phyloP scores from a whole-genome alignment of 2,797 vertebrate genomes.

The Clarias pachynema region DNA sequence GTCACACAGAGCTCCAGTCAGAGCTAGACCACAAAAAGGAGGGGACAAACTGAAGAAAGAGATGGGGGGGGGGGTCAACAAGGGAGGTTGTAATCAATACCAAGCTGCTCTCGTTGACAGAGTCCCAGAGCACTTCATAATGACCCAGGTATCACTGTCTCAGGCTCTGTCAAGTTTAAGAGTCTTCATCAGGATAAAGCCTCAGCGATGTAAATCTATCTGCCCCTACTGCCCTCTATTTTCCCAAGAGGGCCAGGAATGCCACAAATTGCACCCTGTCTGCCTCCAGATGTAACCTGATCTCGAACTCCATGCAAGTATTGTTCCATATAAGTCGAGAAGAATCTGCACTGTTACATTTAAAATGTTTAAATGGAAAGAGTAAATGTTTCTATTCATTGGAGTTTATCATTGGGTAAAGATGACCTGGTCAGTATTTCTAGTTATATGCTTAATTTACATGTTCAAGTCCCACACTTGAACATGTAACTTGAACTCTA shows the following conservation, averaged over 20 bases:
- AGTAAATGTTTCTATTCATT: not conserved
- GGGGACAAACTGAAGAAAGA: slow-evolving; percentile 7
- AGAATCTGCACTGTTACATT: slow-evolving; percentile 32
- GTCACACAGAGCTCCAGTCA: slow-evolving; percentile 47
- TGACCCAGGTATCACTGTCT: slow-evolving; percentile 55
- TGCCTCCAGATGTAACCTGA: slow-evolving; percentile 54
- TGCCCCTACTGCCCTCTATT: slow-evolving; percentile 42
- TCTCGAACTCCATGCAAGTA: slow-evolving; percentile 21
- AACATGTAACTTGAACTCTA: not conserved
- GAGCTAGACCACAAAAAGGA: slow-evolving; percentile 30
- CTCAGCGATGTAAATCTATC: slow-evolving; percentile 53
- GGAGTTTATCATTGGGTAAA: not conserved
- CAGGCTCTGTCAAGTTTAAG: slow-evolving; percentile 53
- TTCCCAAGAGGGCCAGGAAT: slow-evolving; percentile 55
- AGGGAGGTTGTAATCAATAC: slow-evolving; percentile 53
- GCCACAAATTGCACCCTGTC: slow-evolving; percentile 56
- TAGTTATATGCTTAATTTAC: not conserved
- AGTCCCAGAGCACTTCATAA: slow-evolving; percentile 48
- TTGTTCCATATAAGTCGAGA: slow-evolving; percentile 40
- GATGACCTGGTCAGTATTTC: not conserved
- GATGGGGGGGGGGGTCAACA: slow-evolving; percentile 5
- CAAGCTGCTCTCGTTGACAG: slow-evolving; percentile 35
- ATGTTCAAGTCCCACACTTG: not conserved
- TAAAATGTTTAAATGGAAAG: not conserved
- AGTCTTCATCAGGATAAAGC: slow-evolving; percentile 47